Conservation (phyloP, 2,888 invertebrate genomes). For the Dolichomitus sp. region DNA sequence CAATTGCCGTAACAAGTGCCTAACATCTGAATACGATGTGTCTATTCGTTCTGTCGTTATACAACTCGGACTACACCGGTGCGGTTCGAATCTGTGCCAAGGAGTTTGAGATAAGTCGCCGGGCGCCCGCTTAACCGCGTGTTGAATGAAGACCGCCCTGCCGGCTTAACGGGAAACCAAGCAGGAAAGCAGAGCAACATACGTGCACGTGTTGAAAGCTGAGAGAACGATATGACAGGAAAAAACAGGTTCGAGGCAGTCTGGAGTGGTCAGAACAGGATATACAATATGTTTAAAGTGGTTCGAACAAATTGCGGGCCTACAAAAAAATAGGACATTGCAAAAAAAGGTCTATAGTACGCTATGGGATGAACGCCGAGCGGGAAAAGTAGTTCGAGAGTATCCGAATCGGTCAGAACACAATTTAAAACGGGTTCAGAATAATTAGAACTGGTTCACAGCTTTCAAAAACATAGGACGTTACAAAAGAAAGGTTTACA, state of each 20-base stretch:
- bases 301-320: neutral
- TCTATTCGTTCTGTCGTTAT: constrained; percentile 1
- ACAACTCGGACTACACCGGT: constrained; percentile 17
- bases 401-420: neutral
- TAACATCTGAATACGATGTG: constrained; percentile 39
- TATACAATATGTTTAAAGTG: neutral
- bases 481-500: too few species aligned
- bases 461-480: neutral
- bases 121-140: constrained; percentile 16
- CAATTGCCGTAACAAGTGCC: constrained; percentile 15
- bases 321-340: neutral
- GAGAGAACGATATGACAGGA: neutral
- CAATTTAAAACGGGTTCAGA: neutral
- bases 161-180: constrained; percentile 15
- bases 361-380: neutral
- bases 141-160: neutral
- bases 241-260: neutral
- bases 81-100: constrained; percentile 44
- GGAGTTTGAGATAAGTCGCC: constrained; percentile 47
- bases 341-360: too few species aligned
- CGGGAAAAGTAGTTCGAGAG: neutral
- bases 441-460: neutral
- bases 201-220: constrained; percentile 11
- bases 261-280: neutral
- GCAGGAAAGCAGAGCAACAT: neutral